phyloP scores from a whole-genome alignment of 2,888 invertebrate genomes.

The Hyles lineata region DNA sequence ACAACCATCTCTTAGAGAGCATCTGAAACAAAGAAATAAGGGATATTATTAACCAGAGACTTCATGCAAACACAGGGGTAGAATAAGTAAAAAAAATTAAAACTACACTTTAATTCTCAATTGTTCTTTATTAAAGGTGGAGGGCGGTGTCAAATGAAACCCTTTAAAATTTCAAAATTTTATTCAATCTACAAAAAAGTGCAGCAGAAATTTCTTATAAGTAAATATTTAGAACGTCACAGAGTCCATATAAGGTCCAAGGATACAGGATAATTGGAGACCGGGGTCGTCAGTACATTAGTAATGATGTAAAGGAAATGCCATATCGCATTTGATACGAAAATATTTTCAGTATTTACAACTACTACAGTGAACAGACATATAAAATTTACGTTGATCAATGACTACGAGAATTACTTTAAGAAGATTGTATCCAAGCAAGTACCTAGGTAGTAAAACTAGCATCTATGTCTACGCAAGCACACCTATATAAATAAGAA shows the following conservation, averaged over 20 bases:
- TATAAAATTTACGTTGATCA: not conserved
- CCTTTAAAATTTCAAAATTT: constrained; percentile 72
- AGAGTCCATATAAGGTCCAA: constrained; percentile 26
- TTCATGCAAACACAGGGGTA: constrained; percentile 41
- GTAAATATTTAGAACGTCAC: constrained; percentile 22
- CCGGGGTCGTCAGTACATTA: constrained; percentile 41
- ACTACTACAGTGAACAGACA: not conserved
- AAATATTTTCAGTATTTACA: not conserved
- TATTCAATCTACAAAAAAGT: constrained; percentile 64
- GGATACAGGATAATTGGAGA: constrained; percentile 27
- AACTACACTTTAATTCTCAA: constrained; percentile 79
- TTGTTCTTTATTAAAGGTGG: constrained; percentile 77
- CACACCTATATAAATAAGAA: no score
- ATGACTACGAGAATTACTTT: not conserved
- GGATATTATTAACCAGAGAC: constrained; percentile 54
- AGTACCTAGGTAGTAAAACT: no score
- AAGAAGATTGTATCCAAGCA: not conserved
- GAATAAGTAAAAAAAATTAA: constrained; percentile 66
- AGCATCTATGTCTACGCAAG: no score
- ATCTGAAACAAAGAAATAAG: constrained; percentile 80
- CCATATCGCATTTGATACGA: not conserved
- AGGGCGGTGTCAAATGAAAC: constrained; percentile 80
- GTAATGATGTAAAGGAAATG: constrained; percentile 21
- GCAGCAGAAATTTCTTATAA: constrained; percentile 26
- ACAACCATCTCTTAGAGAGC: constrained; percentile 62